phyloP scores from a whole-genome alignment of 2,113 vertebrate genomes.

The Apteryx owenii region DNA sequence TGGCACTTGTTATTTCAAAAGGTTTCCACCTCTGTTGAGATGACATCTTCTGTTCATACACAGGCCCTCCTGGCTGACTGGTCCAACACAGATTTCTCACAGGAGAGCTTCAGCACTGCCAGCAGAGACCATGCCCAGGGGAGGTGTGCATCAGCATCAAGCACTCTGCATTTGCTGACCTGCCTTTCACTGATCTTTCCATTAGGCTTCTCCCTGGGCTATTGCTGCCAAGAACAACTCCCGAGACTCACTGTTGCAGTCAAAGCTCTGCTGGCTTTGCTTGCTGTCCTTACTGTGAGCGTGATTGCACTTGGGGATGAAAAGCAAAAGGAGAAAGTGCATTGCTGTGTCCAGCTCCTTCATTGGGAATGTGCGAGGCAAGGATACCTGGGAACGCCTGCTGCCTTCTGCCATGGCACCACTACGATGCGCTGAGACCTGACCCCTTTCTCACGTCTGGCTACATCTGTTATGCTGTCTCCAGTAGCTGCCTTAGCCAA shows the following conservation, averaged over 20 bases:
- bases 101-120: neutral
- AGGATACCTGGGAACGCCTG: neutral
- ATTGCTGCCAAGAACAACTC: neutral
- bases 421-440: neutral
- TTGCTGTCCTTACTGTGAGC: accelerated
- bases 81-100: neutral
- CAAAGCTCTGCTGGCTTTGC: neutral
- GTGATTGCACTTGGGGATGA: neutral
- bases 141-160: neutral
- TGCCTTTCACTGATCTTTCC: neutral
- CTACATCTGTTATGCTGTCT: neutral
- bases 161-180: neutral
- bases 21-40: neutral
- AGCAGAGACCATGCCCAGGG: accelerated
- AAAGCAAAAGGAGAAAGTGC: neutral
- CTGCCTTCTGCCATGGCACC: neutral
- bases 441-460: neutral
- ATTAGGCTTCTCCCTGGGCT: neutral
- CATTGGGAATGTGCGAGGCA: neutral
- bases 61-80: neutral
- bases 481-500: neutral
- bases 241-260: neutral
- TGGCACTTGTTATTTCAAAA: neutral
- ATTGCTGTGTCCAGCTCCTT: neutral
- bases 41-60: neutral